Evolutionary conservation across 2,888 invertebrate genomes (phyloP).

Genomic region (Elaeidobius kamerunicus): DNA sequence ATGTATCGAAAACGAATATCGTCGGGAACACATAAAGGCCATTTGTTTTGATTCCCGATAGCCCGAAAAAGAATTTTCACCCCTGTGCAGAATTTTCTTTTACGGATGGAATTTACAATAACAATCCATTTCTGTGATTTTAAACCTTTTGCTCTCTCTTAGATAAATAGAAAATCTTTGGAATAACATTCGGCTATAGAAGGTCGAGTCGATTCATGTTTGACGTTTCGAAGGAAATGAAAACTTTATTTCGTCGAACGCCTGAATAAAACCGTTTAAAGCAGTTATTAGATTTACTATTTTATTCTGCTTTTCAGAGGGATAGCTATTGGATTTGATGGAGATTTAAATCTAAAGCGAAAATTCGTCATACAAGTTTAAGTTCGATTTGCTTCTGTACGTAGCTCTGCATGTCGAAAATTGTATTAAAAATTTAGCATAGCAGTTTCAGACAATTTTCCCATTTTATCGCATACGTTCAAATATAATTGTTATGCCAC

Average conservation of each 20-base stretch:
- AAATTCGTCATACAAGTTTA: too few species aligned
- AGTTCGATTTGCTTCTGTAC: too few species aligned
- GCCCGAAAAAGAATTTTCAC: constrained; percentile 17
- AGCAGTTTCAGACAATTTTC: too few species aligned
- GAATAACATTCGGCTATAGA: constrained; percentile 13
- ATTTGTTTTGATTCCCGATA: constrained; percentile 23
- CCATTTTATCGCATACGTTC: too few species aligned
- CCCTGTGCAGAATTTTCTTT: constrained; percentile 17
- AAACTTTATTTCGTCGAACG: constrained; percentile 14
- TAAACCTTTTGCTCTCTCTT: constrained; percentile 8
- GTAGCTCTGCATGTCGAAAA: too few species aligned
- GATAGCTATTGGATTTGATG: too few species aligned
- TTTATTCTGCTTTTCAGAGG: background rate
- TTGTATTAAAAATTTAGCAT: too few species aligned
- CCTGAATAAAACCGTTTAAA: constrained; percentile 6
- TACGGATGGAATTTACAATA: constrained; percentile 15
- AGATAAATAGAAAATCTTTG: constrained; percentile 15
- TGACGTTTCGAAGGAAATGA: constrained; percentile 9
- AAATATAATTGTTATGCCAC: too few species aligned
- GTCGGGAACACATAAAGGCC: constrained; percentile 15
- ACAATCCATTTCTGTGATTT: constrained; percentile 15
- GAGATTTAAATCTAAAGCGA: too few species aligned
- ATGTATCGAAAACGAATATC: constrained; percentile 11
- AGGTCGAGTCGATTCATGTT: constrained; percentile 13
- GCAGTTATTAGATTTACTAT: constrained; percentile 4